Percentiles rank a stretch among this genome's conserved stretches.
Conservation (phyloP, 1,140 invertebrate genomes). For the Tribolium castaneum region DNA sequence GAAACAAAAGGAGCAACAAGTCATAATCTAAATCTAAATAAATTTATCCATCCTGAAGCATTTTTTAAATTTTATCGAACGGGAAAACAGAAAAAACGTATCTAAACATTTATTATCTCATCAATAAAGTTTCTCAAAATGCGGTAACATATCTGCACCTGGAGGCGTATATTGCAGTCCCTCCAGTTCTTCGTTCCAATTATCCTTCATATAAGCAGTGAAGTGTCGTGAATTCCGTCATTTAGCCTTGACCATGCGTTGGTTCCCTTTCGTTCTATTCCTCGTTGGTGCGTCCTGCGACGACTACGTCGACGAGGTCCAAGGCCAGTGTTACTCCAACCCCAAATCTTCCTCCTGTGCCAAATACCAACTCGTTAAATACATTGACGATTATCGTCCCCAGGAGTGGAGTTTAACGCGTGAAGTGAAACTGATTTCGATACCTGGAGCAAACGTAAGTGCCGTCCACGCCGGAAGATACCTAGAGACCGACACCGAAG, state of each 20-base stretch:
- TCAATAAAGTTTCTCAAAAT: no score
- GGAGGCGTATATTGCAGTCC: conserved; percentile 2
- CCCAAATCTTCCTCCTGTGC: conserved; percentile 51
- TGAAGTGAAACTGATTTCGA: conserved; percentile 52
- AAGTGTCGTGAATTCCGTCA: neutral
- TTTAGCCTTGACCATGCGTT: conserved; percentile 18
- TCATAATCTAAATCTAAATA: no score
- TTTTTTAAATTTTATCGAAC: no score
- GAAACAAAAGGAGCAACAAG: no score
- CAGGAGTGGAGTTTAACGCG: conserved; percentile 46
- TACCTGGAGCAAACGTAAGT: conserved; percentile 37
- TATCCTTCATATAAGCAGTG: conserved; percentile 16
- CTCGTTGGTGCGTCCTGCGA: conserved; percentile 18
- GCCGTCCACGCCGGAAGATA: conserved; percentile 26
- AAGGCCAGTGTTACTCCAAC: conserved; percentile 44
- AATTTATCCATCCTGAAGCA: no score
- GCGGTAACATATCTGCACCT: neutral
- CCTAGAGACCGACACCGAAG: conserved; percentile 45
- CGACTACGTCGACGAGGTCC: conserved; percentile 52
- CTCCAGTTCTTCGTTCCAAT: conserved; percentile 17
- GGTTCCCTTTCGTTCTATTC: neutral
- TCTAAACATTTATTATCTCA: no score
- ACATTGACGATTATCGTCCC: conserved; percentile 47
- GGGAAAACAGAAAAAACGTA: no score
- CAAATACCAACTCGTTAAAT: conserved; percentile 52